Conservation (phyloP, 1,140 invertebrate species). For the Cotesia chilonis region DNA sequence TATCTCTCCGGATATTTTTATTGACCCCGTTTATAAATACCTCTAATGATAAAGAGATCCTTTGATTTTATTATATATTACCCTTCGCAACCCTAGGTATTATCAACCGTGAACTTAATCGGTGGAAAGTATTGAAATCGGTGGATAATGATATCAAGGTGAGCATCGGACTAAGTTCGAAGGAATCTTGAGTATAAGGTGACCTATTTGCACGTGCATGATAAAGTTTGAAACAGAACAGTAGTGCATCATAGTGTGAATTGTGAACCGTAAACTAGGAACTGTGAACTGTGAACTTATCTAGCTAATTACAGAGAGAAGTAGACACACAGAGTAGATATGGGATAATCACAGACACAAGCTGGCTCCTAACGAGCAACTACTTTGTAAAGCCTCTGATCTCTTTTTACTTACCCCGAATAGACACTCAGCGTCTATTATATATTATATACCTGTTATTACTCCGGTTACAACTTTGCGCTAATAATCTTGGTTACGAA, state of each 20-base stretch:
- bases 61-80: too few species aligned
- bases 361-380: slow-evolving; percentile 30
- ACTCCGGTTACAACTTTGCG: neutral
- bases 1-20: too few species aligned
- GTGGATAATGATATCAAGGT: too few species aligned
- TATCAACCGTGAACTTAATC: too few species aligned
- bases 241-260: neutral
- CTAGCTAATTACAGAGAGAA: slow-evolving; percentile 37
- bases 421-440: slow-evolving; percentile 11
- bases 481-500: neutral
- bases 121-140: too few species aligned
- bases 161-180: too few species aligned
- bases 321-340: slow-evolving; percentile 16
- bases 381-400: slow-evolving; percentile 30
- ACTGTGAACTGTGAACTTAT: neutral
- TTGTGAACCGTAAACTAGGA: neutral
- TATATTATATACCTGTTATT: neutral
- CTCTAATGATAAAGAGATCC: too few species aligned
- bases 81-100: too few species aligned
- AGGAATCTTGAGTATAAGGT: too few species aligned
- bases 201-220: too few species aligned
- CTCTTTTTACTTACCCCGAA: slow-evolving; percentile 27
- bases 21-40: too few species aligned
- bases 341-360: slow-evolving; percentile 31
- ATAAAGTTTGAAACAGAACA: too few species aligned